These are phyloP conservation scores for Brachypteracias leptosomus DNA, from an alignment of 2,113 vertebrate species.

Conservation along the genomic window DNA sequence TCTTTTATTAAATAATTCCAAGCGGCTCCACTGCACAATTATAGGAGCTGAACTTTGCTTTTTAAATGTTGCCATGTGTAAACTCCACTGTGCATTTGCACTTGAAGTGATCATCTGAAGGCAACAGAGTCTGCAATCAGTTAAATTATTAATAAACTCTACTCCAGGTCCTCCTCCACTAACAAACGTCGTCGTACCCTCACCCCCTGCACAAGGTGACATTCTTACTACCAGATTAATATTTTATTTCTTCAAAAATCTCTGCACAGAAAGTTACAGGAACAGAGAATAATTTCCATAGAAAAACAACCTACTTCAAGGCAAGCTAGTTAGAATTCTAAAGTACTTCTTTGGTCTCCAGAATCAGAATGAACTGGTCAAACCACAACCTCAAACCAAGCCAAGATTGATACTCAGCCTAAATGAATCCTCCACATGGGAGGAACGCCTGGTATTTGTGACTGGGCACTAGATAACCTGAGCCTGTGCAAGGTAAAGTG, in stretches of 20 bases:
- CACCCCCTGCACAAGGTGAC: background rate
- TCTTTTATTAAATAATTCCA: slow-evolving; percentile 58
- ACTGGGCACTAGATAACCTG: background rate
- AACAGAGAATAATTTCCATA: background rate
- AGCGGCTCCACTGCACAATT: slow-evolving; percentile 32
- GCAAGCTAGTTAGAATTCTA: background rate
- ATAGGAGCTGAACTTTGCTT: slow-evolving; percentile 55
- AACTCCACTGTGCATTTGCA: slow-evolving; percentile 34
- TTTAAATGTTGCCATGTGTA: slow-evolving; percentile 48
- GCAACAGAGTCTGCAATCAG: background rate
- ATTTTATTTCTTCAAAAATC: background rate
- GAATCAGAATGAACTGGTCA: background rate
- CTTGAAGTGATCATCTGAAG: slow-evolving; percentile 1
- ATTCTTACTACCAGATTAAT: background rate
- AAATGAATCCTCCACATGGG: too few relatives aligned
- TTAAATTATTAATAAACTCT: slow-evolving; percentile 5
- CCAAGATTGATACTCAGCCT: background rate
- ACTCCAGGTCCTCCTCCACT: background rate
- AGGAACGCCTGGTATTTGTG: background rate
- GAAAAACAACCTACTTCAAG: background rate
- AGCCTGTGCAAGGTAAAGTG: background rate
- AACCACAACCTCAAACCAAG: background rate
- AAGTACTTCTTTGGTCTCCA: background rate
- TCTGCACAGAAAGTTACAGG: background rate
- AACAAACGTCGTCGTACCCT: background rate